phyloP scores from a whole-genome alignment of 2,888 invertebrate species.

The Cheilosia impressa region DNA sequence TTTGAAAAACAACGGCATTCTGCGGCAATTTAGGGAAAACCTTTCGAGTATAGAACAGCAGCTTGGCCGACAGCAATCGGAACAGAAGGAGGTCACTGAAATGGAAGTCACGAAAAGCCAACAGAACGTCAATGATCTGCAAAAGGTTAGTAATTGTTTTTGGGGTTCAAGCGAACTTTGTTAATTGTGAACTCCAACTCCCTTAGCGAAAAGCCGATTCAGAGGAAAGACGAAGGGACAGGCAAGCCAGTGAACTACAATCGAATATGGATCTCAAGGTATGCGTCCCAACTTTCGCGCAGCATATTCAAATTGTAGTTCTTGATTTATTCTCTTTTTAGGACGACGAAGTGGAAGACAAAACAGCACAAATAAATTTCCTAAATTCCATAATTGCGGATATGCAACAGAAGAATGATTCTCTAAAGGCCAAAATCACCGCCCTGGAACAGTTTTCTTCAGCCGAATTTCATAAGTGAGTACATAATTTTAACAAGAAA shows the following conservation, averaged over 20 bases:
- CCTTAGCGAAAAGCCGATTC: neutral
- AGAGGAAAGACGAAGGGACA: neutral
- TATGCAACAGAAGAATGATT: constrained; percentile 96
- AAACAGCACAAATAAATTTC: constrained; percentile 90
- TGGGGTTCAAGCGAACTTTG: neutral
- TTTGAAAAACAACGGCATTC: constrained; percentile 2
- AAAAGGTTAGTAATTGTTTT: neutral
- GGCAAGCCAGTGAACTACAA: neutral
- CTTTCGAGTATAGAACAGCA: constrained; percentile 19
- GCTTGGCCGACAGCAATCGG: neutral
- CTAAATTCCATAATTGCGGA: constrained; percentile 98
- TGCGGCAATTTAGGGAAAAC: neutral
- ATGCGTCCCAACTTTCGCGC: neutral
- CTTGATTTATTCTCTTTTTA: constrained; percentile 35
- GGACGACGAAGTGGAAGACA: constrained; percentile 85
- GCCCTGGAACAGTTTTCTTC: constrained; percentile 87
- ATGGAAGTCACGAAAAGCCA: neutral
- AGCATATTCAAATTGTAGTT: neutral
- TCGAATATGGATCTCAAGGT: constrained; percentile 25
- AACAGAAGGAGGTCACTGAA: neutral
- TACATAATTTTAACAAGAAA: constrained; percentile 39
- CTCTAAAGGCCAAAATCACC: constrained; percentile 90
- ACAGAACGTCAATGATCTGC: neutral
- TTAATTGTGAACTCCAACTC: neutral
- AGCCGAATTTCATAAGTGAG: constrained; percentile 84